A percentile compares a stretch with the other conserved stretches of the same genome.
Conservation (phyloP, 2,113 vertebrate genomes). For the Alethe diademata region DNA sequence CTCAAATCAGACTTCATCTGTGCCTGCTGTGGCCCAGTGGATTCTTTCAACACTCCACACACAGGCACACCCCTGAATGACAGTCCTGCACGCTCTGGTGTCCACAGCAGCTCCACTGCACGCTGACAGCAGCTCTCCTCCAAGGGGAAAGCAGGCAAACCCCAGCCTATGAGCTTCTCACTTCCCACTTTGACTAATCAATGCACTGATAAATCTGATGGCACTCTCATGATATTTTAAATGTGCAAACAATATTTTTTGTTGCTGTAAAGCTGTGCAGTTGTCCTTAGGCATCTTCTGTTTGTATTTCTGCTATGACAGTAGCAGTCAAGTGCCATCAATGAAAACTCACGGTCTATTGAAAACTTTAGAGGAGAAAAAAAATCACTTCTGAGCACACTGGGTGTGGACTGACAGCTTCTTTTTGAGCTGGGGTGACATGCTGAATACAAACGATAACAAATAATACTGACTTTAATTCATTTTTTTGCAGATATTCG, state of each 20-base stretch:
- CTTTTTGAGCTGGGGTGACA: conserved; percentile 45
- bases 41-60: not conserved
- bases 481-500: not conserved
- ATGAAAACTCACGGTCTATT: conserved; percentile 32
- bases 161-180: not conserved
- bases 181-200: not conserved
- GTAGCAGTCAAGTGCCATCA: conserved; percentile 50
- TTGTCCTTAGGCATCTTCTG: conserved; percentile 10
- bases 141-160: not conserved
- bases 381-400: conserved; percentile 36
- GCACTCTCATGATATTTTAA: not conserved
- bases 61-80: not conserved
- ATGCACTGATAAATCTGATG: not conserved
- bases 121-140: accelerated
- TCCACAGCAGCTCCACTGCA: not conserved
- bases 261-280: not conserved
- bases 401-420: conserved; percentile 31
- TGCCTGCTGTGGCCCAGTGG: not conserved
- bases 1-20: not conserved
- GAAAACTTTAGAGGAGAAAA: conserved; percentile 5
- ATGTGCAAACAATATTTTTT: not conserved
- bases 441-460: conserved; percentile 51
- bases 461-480: conserved; percentile 27
- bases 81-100: not conserved
- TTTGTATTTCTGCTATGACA: conserved; percentile 53